Evolutionary conservation across 2,888 invertebrate genomes (phyloP).

Genomic region (Cataglyphis albicans): DNA sequence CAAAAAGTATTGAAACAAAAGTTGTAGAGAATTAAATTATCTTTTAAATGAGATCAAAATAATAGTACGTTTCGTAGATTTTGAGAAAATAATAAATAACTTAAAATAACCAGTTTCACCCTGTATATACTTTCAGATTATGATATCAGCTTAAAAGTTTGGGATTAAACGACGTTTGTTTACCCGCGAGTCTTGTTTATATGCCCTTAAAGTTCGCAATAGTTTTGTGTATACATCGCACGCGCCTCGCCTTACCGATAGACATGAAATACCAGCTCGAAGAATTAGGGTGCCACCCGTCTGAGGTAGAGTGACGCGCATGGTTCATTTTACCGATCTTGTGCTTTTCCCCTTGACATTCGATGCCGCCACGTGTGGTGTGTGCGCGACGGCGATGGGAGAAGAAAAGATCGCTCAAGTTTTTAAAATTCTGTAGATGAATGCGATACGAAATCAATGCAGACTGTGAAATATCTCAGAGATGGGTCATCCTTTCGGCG

Average conservation of each 20-base stretch:
- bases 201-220: not conserved
- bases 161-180: not conserved
- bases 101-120: no score
- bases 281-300: conserved; percentile 51
- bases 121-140: not conserved
- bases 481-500: conserved; percentile 17
- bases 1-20: no score
- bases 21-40: no score
- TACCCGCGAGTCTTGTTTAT: not conserved
- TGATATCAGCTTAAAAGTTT: not conserved
- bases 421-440: conserved; percentile 78
- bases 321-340: conserved; percentile 69
- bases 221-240: conserved; percentile 13
- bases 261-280: conserved; percentile 52
- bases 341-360: conserved; percentile 71
- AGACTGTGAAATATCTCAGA: conserved; percentile 63
- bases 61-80: no score
- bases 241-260: conserved; percentile 35
- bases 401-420: conserved; percentile 76
- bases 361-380: conserved; percentile 64
- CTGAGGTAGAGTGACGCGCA: conserved; percentile 51
- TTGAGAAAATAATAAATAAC: no score
- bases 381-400: conserved; percentile 37
- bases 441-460: conserved; percentile 81
- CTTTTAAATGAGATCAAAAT: no score